Evolutionary conservation across 1,140 invertebrate genomes (phyloP), one percentile per base, ranked within the genome.

Genomic region (Drosophila nebulosa): DNA sequence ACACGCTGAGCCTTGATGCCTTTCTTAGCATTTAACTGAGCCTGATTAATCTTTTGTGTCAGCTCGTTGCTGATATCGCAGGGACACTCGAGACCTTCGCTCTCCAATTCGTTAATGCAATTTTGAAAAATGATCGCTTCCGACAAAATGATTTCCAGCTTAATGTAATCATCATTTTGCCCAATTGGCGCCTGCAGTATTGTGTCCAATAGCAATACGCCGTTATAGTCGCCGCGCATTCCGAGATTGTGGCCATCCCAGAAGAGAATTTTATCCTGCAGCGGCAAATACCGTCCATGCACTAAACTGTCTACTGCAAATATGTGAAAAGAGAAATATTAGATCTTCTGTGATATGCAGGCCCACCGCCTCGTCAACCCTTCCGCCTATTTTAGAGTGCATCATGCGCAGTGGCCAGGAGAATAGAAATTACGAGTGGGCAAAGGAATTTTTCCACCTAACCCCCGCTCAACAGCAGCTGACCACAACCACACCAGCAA

Each of bases 151-250:
- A 98, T 92, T 92, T 98, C 97, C 69, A 98, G 92, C 90, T 95
- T 96, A 70, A 97, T 94, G 73, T 94, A 92, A 90, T 97, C 96
- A 80, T 97, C 96, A 35, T 94, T 92, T 71, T 94, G 93, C 5
- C 88, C 79, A 46, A 97, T 93, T 30, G 96, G 95, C 67, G 95
- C 94, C 92, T 98, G 97, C 36, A 98, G 92, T 72, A 97, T 96
- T 21, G 97, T 97, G 78, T 97, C 96, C 69, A 98, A 92, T 12
- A 98, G 92, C 39, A 98, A 92, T 16, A 98, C 96, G 66, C 97
- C 97, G 93, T 97, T 97, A 83, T 98, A 96, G 91, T 98, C 97
- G 52, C 96, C 95, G 57, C 97, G 93, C 35, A 97, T 94, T 63
- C 97, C 96, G 64, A 98, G 93, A 64, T 95, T 94, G 81, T 94